These are phyloP conservation scores for Ophion costatus DNA, from an alignment of 2,888 invertebrate species.

Conservation along the genomic window DNA sequence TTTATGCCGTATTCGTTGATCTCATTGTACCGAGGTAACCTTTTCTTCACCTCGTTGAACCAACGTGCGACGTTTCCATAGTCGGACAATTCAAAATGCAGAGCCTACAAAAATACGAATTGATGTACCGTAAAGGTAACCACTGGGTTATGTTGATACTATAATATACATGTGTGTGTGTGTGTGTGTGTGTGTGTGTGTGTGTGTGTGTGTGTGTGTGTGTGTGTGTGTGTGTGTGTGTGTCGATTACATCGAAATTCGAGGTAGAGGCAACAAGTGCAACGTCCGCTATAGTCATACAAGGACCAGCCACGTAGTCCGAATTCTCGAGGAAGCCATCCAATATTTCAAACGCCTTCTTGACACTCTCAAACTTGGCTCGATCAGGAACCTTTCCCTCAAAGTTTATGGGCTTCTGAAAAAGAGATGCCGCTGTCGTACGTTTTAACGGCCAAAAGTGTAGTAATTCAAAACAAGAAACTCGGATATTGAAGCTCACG, in stretches of 20 bases:
- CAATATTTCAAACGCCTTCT: constrained; percentile 88
- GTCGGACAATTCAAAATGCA: constrained; percentile 81
- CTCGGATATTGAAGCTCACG: constrained; percentile 25
- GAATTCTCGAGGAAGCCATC: constrained; percentile 88
- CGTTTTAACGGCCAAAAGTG: no score
- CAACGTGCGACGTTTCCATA: constrained; percentile 87
- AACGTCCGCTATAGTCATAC: constrained; percentile 90
- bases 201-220: not conserved
- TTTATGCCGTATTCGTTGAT: constrained; percentile 72
- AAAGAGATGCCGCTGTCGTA: not conserved
- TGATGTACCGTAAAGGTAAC: no score
- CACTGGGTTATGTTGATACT: not conserved
- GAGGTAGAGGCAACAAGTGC: constrained; percentile 88
- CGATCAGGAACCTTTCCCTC: constrained; percentile 86
- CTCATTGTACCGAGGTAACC: constrained; percentile 85
- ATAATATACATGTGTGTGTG: not conserved
- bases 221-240: not conserved
- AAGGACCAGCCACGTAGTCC: constrained; percentile 88
- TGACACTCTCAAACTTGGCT: constrained; percentile 88
- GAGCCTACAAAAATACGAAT: not conserved
- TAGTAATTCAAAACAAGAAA: not conserved
- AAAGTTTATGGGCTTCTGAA: constrained; percentile 76
- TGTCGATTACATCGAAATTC: constrained; percentile 81
- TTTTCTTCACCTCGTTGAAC: constrained; percentile 85
- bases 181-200: not conserved